Evolutionary conservation across 2,797 vertebrate species (phyloP), one percentile per base, ranked within the genome.

Genomic region (Epinephelus malabaricus): DNA sequence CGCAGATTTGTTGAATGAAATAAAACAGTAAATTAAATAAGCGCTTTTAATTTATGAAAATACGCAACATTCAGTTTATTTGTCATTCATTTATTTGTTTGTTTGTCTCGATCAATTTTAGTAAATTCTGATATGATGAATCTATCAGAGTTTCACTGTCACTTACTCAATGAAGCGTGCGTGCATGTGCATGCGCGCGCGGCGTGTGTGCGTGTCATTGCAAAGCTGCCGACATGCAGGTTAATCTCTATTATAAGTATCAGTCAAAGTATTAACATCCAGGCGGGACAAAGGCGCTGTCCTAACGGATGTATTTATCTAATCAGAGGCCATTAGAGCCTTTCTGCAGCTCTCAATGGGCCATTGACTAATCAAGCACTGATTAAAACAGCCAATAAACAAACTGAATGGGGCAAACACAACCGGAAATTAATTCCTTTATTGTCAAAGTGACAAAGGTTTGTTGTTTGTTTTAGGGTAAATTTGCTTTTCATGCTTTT

Each of bases 261-360:
- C 76, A 68, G 55, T 1, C 64, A 30, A 45, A 86, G 78, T 82
- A 76, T 86, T 84, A 86, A 79, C 88, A 87, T 79, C 73, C 85
- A n/a, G 72, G 76, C 81, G 81, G 77, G 88, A 90, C 90, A 94
- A 90, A 92, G 82, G 82, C 81, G 68, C 76, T 77, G 73, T 87
- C 86, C 80, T 73, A 76, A 63, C 85, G 81, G 90, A 89, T 92
- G 91, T 88, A 79, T 91, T 87, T 87, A 92, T 92, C 79, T 87
- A 56, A 92, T 91, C 88, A 87, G 84, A n/a, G 79, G 15, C 65
- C 84, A 89, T 92, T 83, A 86, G 83, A 61, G 86, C 73, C 84
- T 90, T 76, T 89, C 82, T 66, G 50, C 76, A 40, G 77, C 56
- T 27, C 83, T 82, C 64, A 90, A 88, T 60, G 62, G 82, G 63